Evolutionary conservation across 2,113 vertebrate genomes (phyloP).

Genomic region (Dendrocopos noguchii): DNA sequence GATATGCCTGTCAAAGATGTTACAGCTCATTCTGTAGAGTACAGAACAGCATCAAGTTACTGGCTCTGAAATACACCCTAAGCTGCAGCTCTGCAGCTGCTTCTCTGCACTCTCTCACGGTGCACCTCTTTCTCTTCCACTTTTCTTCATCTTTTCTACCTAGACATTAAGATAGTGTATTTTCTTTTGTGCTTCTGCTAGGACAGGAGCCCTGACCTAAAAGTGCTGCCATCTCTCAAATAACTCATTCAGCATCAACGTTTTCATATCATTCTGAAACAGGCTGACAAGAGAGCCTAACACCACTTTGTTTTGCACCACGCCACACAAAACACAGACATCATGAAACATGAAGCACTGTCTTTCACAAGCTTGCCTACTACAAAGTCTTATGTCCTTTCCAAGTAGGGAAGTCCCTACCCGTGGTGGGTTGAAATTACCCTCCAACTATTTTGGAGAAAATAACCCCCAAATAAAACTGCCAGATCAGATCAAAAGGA

Average conservation of each 20-base stretch:
- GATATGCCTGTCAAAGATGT: neutral
- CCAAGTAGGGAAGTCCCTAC: neutral
- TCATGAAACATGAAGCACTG: fast-evolving
- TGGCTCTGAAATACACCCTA: neutral
- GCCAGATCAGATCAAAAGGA: too few species aligned
- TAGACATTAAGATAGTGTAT: neutral
- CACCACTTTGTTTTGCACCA: neutral
- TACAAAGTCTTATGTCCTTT: neutral
- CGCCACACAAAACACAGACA: neutral
- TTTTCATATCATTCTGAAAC: neutral
- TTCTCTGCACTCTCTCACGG: neutral
- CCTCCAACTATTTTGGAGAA: too few species aligned
- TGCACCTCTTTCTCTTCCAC: neutral
- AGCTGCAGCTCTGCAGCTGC: neutral
- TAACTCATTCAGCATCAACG: fast-evolving
- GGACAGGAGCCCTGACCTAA: neutral
- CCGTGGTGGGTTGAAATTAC: too few species aligned
- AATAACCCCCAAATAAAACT: too few species aligned
- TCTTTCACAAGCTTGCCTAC: neutral
- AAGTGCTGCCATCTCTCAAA: neutral
- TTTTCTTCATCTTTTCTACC: neutral
- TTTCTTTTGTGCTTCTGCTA: neutral
- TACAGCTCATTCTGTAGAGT: neutral
- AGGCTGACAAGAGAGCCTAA: neutral
- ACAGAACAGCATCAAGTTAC: neutral